Base-by-base conservation (phyloP, 2,888 invertebrate genomes). In the Ennomos quercinarius region DNA sequence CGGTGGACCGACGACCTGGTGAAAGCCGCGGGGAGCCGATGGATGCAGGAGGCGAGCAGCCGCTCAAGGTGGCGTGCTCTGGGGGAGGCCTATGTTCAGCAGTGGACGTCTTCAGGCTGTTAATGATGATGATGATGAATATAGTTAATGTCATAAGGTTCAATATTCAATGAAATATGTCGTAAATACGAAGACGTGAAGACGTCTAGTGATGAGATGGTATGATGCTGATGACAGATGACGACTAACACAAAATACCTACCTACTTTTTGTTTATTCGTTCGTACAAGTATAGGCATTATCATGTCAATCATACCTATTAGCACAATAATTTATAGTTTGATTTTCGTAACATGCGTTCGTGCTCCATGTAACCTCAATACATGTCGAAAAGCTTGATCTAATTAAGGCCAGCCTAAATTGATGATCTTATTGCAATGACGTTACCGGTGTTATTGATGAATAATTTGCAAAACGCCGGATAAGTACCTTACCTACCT, bases 321-420 rank as follows among this genome's bases (percentile, higher is more conserved):
- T 27, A 27, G 27, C 6, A 27, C 27, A 27, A 56, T 43, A 52
- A 61, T 61, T 34, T 39, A 46, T 39, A 54, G 44, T 59, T 17
- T 39, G 47, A 51, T 58, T 59, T 59, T 50, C 54, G 54, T 59
- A 54, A 49, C 11, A 17, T 35, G 51, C 36, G 45, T 54, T 54
- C 59, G 59, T 59, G 59, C 54, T 53, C 59, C 37, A 59, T 59
- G 54, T 59, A 59, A 38, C 59, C 58, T 27, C 27, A 53, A 50
- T 51, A 54, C 41, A 34, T 54, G 59, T 59, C 54, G 59, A 59
- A 52, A 57, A 57, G 47, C 57, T 54, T 46, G 27, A 38, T 40
- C 47, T 43, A 47, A 58, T 58, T 53, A 61, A 63, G 63, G 66
- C 54, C 61, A 63, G 11, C 49, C 47, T 45, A 51, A 56, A 61